These are phyloP conservation scores for Eurystomus gularis DNA, from an alignment of 2,113 vertebrate species.

Conservation along the genomic window DNA sequence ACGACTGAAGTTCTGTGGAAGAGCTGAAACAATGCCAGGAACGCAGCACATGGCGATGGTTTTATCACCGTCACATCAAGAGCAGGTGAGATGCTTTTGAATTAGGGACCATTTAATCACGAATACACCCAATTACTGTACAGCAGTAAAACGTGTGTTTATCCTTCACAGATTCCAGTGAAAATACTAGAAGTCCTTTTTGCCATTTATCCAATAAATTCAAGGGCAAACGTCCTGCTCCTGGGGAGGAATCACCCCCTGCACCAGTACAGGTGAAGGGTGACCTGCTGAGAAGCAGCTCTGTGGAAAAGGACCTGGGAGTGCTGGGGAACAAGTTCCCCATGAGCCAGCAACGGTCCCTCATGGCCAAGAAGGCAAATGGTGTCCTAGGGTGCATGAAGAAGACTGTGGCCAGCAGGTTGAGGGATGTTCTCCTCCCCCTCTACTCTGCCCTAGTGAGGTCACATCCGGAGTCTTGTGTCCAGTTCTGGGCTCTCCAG, in stretches of 20 bases:
- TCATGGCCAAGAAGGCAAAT: no score
- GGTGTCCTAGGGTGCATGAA: no score
- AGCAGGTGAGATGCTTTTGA: not conserved
- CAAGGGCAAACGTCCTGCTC: not conserved
- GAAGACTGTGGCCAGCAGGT: no score
- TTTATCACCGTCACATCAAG: not conserved
- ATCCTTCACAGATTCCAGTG: not conserved
- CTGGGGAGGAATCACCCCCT: no score
- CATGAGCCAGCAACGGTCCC: no score
- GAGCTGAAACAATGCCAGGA: conserved; percentile 21
- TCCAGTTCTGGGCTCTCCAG: no score
- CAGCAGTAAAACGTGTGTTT: not conserved
- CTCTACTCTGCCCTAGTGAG: no score
- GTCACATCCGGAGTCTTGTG: no score
- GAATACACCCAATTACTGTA: not conserved
- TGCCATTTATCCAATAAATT: not conserved
- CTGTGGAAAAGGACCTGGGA: not conserved
- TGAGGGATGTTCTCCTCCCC: no score
- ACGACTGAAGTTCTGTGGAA: not conserved
- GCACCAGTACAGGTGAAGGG: no score
- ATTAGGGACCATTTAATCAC: not conserved
- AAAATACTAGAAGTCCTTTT: not conserved
- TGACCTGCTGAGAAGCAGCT: not conserved
- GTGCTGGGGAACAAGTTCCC: no score
- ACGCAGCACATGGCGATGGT: not conserved